Base-by-base conservation (phyloP, 2,797 vertebrate genomes). In the Babyrousa celebensis region DNA sequence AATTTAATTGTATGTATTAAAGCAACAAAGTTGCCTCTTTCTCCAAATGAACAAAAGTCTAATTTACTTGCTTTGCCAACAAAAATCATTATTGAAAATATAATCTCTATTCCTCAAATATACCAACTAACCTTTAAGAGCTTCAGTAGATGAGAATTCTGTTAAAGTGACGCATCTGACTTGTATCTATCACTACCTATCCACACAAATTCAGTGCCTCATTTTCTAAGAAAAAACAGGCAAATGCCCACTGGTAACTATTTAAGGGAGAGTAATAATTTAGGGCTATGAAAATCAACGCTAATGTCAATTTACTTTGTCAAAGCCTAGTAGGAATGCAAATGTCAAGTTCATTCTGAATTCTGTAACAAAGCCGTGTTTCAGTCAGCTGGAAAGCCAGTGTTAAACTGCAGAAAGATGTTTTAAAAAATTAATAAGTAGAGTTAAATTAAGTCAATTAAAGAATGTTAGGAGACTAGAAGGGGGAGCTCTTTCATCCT, bases 1-100 rank as follows among this genome's bases (percentile, higher is more conserved):
- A 84, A 92, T 93, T 97, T 97, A 77, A 94, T 97, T 97, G 95
- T 90, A 62, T 79, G 23, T 65, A 95, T 85, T 83, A 90, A 84
- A 91, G 60, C 58, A 96, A 95, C 29, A 2, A 95, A 97, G 74
- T 95, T 89, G 71, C 48, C 43, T 84, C 40, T 92, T 70, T 67
- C 88, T 97, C 60, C 89, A 85, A 96, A 97, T 77, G 80, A 95
- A 87, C 75, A 77, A 78, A 95, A 94, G 54, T 60, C 70, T 72
- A 87, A 97, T 97, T 91, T 96, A 85, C 60, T 96, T 91, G 52
- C 11, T 91, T 23, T 7, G 77, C 27, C 48, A 95, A 95, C 10
- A 92, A 96, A 96, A 86, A 91, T 74, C 54, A 91, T 80, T 83
- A 92, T 40, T 80, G 74, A 89, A 90, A 96, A 95, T 86, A 71